phyloP scores from a whole-genome alignment of 2,888 invertebrate genomes.

The Myopa testacea region DNA sequence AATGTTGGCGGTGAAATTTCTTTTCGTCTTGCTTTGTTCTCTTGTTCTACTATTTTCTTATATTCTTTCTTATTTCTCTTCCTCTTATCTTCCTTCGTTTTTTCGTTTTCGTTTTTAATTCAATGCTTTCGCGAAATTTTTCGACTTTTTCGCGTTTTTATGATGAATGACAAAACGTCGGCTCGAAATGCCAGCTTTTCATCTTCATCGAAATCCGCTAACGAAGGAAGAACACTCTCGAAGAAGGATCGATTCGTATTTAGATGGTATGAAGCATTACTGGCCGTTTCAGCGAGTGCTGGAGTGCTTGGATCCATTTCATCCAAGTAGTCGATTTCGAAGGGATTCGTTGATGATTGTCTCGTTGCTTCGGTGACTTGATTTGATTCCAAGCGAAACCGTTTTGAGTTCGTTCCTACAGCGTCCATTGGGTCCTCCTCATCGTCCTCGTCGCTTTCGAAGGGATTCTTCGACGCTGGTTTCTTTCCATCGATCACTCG shows the following conservation, averaged over 20 bases:
- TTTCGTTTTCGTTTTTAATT: neutral
- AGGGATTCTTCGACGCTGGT: too few species aligned
- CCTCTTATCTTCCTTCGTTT: neutral
- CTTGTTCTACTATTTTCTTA: too few species aligned
- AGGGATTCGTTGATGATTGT: neutral
- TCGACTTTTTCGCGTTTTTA: neutral
- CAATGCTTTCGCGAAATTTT: neutral
- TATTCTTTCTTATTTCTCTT: neutral
- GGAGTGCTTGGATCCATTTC: neutral
- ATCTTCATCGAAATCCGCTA: constrained; percentile 13
- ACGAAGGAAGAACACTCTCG: constrained; percentile 7
- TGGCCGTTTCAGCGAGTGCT: neutral
- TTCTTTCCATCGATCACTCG: too few species aligned
- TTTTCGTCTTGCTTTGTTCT: too few species aligned
- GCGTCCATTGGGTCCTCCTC: too few species aligned
- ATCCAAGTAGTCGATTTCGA: neutral
- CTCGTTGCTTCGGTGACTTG: too few species aligned
- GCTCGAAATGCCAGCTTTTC: constrained; percentile 21
- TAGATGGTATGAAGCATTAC: neutral
- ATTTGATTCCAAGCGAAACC: too few species aligned
- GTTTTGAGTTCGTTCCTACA: too few species aligned
- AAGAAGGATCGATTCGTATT: constrained; percentile 1
- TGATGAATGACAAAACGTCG: constrained; percentile 1
- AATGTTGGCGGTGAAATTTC: too few species aligned
- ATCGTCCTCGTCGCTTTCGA: too few species aligned